Base-by-base conservation (phyloP, 2,888 invertebrate genomes). In the Trilocha varians region DNA sequence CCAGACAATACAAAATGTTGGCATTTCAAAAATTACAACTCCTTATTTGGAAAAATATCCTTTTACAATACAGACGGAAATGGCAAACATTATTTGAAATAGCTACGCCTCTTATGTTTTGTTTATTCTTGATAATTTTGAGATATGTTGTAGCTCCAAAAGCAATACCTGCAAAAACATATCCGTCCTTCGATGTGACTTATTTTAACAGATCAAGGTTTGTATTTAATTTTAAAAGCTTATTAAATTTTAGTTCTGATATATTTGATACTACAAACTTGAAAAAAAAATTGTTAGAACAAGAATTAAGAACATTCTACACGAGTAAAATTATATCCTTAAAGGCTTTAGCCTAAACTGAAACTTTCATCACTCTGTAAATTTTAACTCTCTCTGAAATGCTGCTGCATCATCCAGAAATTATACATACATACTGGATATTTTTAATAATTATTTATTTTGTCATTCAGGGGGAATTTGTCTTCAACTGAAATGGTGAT, bases 31-130 rank as follows among this genome's bases (percentile, higher is more conserved):
- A 91, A 69, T 89, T 95, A 63, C 73, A 86, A 48, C 87, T 95
- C 36, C 84, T 95, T n/a, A 78, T 93, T 53, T 95, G 95, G 95
- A 95, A 95, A 72, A 95, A 95, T 70, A 91, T 90, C 82, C 70
- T 91, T n/a, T 80, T 94, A 13, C 94, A 94, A 79, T 90, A 87
- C 72, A 87, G 93, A 50, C 91, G 91, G 73, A 91, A 91, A 66
- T 72, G 89, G 59, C 91, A 92, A 70, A 91, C 94, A 2, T 43
- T 89, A 8, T 79, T 93, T 50, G 94, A 95, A 78, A 87, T 95
- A 45, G 59, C 90, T 18, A 83, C 91, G 37, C 93, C 93, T 38
- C 88, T 91, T 25, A 60, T 92, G 48, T 92, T 93, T 71, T 88
- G 90, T 3, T 62, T 91, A 39, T 83, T 95, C 49, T 72, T 95